These are phyloP conservation scores for Ceratosolen fusciceps DNA, from an alignment of 1,140 invertebrate species.

Conservation along the genomic window DNA sequence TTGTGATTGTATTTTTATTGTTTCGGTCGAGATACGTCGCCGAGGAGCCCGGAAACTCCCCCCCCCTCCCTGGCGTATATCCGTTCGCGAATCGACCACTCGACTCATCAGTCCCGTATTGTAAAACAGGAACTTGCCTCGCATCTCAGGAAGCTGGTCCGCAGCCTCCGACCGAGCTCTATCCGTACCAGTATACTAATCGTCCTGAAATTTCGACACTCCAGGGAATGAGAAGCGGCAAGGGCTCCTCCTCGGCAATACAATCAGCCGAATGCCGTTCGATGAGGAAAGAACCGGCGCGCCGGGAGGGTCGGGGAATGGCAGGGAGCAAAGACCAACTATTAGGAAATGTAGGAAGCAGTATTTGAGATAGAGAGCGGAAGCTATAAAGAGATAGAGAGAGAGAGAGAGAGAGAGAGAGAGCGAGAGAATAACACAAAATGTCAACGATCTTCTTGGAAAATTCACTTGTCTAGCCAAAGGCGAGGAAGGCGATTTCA, in stretches of 20 bases:
- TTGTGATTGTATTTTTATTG: conserved; percentile 10
- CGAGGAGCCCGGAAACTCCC: background rate
- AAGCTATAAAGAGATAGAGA: background rate
- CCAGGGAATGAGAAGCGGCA: conserved; percentile 4
- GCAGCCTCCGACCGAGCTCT: background rate
- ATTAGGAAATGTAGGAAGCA: background rate
- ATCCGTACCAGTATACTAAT: background rate
- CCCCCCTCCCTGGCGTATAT: background rate
- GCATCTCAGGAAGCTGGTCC: background rate
- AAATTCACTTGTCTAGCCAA: background rate
- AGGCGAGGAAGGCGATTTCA: background rate
- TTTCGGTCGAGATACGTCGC: background rate
- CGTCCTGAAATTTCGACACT: background rate
- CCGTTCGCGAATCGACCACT: background rate
- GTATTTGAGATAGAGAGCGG: background rate
- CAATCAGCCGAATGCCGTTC: conserved; percentile 14
- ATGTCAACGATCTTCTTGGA: background rate
- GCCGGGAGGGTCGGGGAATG: too few species aligned
- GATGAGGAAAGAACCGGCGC: background rate
- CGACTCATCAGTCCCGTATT: background rate
- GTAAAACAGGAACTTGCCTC: background rate
- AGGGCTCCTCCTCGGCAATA: background rate
- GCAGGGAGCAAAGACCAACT: background rate
- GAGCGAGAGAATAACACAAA: conserved; percentile 15
- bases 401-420: background rate